phyloP scores from a whole-genome alignment of 2,797 vertebrate genomes.

The Pseudochirops corinnae region DNA sequence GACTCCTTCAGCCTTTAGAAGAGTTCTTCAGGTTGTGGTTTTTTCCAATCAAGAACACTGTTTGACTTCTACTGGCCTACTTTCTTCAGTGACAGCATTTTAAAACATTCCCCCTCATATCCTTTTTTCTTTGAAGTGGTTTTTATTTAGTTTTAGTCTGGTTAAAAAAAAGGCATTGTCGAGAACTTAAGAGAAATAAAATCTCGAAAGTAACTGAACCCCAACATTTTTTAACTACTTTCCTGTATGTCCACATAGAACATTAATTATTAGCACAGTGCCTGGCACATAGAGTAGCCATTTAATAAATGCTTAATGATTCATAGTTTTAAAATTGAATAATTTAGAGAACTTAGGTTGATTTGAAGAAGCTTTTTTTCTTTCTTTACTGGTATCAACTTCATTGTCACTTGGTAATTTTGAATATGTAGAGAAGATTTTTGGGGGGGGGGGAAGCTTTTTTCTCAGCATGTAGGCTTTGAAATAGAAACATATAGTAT shows the following conservation, averaged over 20 bases:
- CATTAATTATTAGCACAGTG: conserved; percentile 36
- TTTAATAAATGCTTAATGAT: not conserved
- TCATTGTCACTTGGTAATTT: conserved; percentile 26
- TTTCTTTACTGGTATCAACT: conserved; percentile 1
- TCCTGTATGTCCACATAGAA: conserved; percentile 44
- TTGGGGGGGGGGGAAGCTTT: not conserved
- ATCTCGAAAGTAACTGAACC: conserved; percentile 54
- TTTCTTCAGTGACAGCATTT: conserved; percentile 41
- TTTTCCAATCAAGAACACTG: conserved; percentile 1
- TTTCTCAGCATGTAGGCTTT: conserved; percentile 5
- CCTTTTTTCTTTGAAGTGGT: conserved; percentile 13
- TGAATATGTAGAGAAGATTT: conserved; percentile 15
- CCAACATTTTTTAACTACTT: conserved; percentile 22
- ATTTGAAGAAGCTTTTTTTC: not conserved
- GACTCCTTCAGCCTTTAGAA: not conserved
- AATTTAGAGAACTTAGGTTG: conserved; percentile 32
- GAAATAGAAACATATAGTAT: conserved; percentile 6
- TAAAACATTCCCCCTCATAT: conserved; percentile 17
- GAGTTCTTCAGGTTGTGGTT: not conserved
- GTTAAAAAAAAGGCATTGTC: not conserved
- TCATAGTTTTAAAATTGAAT: conserved; percentile 39
- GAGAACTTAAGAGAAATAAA: not conserved
- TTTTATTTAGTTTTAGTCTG: not conserved
- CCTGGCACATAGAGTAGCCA: not conserved
- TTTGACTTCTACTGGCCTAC: not conserved